phyloP scores from a whole-genome alignment of 2,113 vertebrate species.

The Crocuta crocuta region DNA sequence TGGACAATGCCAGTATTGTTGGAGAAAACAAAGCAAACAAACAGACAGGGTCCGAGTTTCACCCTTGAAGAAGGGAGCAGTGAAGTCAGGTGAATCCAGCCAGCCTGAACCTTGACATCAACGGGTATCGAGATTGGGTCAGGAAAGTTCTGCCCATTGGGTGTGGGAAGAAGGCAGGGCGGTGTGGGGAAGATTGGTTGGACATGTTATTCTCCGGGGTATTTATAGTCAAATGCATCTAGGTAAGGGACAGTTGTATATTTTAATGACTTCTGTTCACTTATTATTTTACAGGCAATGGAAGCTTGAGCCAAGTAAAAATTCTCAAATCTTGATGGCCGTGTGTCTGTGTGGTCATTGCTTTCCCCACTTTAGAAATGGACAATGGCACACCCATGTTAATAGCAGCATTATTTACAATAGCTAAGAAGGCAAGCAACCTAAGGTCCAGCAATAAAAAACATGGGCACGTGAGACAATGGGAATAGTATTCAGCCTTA shows the following conservation, averaged over 20 bases:
- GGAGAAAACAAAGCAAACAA: constrained; percentile 80
- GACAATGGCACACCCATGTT: background rate
- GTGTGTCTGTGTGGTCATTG: background rate
- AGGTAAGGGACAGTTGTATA: background rate
- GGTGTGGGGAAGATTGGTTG: fast-evolving
- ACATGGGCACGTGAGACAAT: background rate
- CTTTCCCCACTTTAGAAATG: background rate
- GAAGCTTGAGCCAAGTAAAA: background rate
- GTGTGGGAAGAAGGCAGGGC: background rate
- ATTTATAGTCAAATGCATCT: background rate
- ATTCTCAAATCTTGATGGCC: background rate
- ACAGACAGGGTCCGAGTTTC: background rate
- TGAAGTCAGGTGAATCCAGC: background rate
- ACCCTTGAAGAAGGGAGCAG: background rate
- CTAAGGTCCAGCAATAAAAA: background rate
- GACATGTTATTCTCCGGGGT: background rate
- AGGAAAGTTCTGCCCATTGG: too few species aligned
- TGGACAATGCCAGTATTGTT: constrained; percentile 77
- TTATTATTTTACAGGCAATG: background rate
- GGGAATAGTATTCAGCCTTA: background rate
- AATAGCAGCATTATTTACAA: background rate
- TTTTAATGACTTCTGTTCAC: constrained; percentile 19
- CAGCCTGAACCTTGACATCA: background rate
- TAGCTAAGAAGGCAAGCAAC: background rate
- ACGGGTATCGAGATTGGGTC: too few species aligned